Evolutionary conservation across 1,140 invertebrate species (phyloP).

Genomic region (Drosophila sulfurigaster): DNA sequence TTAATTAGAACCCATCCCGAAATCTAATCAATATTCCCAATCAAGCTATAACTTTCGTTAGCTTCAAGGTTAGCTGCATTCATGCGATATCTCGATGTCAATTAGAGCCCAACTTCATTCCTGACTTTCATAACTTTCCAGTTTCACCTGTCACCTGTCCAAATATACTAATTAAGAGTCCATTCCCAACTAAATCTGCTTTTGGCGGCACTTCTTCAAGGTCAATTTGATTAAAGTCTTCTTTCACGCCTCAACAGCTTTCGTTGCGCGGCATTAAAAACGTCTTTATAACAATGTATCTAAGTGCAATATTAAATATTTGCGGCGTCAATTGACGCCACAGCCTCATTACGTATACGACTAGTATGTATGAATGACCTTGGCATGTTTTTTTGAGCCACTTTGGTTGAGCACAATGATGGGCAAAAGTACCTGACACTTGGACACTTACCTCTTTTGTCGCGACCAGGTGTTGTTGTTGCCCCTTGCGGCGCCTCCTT

Average conservation of each 20-base stretch:
- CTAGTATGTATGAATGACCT: conserved; percentile 43
- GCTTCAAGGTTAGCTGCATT: background rate
- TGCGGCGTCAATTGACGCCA: conserved; percentile 59
- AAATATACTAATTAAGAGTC: background rate
- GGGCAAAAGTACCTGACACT: conserved; percentile 31
- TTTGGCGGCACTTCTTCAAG: conserved; percentile 9
- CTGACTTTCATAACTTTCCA: conserved; percentile 10
- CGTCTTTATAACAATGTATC: conserved; percentile 19
- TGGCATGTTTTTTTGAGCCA: conserved; percentile 60
- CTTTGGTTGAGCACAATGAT: conserved; percentile 5
- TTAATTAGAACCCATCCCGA: conserved; percentile 1
- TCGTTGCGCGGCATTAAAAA: conserved; percentile 5
- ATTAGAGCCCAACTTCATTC: background rate
- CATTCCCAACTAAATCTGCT: background rate
- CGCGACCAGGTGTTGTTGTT: conserved; percentile 37
- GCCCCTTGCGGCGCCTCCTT: background rate
- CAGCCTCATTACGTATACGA: conserved; percentile 45
- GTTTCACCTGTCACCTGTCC: conserved; percentile 1
- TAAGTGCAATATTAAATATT: conserved; percentile 76
- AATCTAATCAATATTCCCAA: background rate
- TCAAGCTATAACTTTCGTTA: background rate
- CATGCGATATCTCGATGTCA: background rate
- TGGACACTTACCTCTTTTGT: conserved; percentile 75
- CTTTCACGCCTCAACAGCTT: conserved; percentile 33
- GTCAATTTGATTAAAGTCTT: conserved; percentile 29